phyloP scores from a whole-genome alignment of 2,888 invertebrate genomes.

The Harpagoxenus sublaevis region DNA sequence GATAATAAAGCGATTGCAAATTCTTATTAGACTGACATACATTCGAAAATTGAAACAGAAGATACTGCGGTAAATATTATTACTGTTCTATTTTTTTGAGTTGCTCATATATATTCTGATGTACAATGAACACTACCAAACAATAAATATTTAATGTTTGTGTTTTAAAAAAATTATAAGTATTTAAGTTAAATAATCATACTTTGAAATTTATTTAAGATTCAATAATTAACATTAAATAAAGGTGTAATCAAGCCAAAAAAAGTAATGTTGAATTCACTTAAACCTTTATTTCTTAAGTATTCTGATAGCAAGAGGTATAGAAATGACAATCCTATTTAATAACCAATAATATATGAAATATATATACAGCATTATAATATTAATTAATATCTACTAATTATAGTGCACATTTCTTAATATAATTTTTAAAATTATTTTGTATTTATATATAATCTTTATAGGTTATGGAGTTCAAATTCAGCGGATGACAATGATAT shows the following conservation, averaged over 20 bases:
- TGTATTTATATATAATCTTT: background rate
- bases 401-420: background rate
- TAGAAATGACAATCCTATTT: background rate
- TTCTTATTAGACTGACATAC: background rate
- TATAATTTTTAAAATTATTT: background rate
- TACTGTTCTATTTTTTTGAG: background rate
- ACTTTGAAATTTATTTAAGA: background rate
- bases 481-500: background rate
- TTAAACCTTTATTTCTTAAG: background rate
- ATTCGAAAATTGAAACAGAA: background rate
- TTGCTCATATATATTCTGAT: background rate
- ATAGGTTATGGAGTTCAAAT: background rate
- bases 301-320: background rate
- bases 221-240: background rate
- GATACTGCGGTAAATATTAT: background rate
- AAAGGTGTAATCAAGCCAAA: too few species aligned
- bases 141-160: background rate
- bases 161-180: background rate
- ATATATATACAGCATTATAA: background rate
- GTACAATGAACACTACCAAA: background rate
- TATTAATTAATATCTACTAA: background rate
- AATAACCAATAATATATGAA: background rate
- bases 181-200: background rate
- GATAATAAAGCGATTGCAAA: background rate
- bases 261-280: background rate